Base-by-base conservation (phyloP, 2,113 vertebrate genomes). In the Ictalurus furcatus region DNA sequence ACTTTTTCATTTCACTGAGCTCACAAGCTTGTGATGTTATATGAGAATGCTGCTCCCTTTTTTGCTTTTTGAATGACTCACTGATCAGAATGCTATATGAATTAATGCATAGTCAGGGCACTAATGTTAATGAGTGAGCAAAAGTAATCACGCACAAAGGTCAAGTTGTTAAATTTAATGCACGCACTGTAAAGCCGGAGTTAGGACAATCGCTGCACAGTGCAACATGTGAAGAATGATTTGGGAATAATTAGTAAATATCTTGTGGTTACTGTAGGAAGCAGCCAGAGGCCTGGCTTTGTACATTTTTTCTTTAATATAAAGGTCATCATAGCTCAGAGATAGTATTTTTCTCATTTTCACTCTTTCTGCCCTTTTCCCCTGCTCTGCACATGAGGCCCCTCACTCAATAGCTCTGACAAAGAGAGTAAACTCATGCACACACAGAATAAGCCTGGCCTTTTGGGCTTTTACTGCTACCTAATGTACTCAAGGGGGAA, bases 301-400 rank as follows among this genome's bases (percentile, higher is more conserved):
- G 58, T 88, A 23, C 44, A 69, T 81, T 86, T 69, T 76, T 80
- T 81, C 56, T 79, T 90, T 92, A 16, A 56, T 87, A 59, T 92
- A 92, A 91, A 91, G 88, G 90, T 92, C 90, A 92, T 80, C 37
- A 61, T 34, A 88, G 80, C 76, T 89, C 69, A 88, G 85, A 89
- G 88, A 91, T 90, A 87, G 71, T 48, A 48, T 48, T 48, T 48
- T 48, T 48, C 0, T 48, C 71, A 81, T 89, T 90, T 86, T 76
- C 73, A 81, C 87, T 82, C 34, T 61, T 88, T 65, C 48, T 92
- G 76, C 80, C 85, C 79, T 92, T 89, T 90, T 92, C 76, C 28
- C 40, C 9, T 19, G 59, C 59, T 52, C 83, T 88, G 37, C 80
- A 63, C 73, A 16, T 56, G 56, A 67, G 78, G 86, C 69, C 65